Percentiles rank a stretch among this genome's conserved stretches.
Conservation (phyloP, 2,888 invertebrate species). For the Operophtera brumata region DNA sequence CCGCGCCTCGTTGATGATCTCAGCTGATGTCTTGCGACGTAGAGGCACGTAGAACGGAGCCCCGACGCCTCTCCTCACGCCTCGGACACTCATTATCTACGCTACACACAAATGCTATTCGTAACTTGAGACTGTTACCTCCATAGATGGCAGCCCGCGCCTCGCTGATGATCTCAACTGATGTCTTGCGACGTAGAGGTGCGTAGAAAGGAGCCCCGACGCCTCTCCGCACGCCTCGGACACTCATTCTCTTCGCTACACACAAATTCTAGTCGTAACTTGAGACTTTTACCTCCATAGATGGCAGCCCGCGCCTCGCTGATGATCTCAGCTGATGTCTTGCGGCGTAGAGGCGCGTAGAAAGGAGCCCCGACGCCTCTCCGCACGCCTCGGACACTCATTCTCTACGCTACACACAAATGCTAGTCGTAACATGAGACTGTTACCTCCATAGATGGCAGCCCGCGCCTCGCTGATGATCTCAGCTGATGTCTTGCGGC, state of each 20-base stretch:
- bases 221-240: slow-evolving; percentile 55
- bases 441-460: slow-evolving; percentile 70
- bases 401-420: slow-evolving; percentile 38
- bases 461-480: slow-evolving; percentile 89
- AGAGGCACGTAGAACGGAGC: slow-evolving; percentile 82
- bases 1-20: slow-evolving; percentile 89
- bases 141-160: slow-evolving; percentile 83
- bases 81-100: slow-evolving; percentile 58
- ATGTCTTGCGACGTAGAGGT: slow-evolving; percentile 84
- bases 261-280: too few species aligned
- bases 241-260: slow-evolving; percentile 53
- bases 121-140: too few species aligned
- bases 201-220: slow-evolving; percentile 81
- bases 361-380: slow-evolving; percentile 75
- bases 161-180: slow-evolving; percentile 90
- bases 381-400: slow-evolving; percentile 58
- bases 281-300: too few species aligned
- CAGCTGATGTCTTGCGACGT: slow-evolving; percentile 86
- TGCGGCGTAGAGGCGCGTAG: slow-evolving; percentile 81
- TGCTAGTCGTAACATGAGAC: too few species aligned
- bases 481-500: slow-evolving; percentile 88
- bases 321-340: slow-evolving; percentile 90
- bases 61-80: slow-evolving; percentile 55
- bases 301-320: slow-evolving; percentile 87
- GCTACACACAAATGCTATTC: slow-evolving; percentile 27